phyloP scores from a whole-genome alignment of 2,113 vertebrate genomes.

The Heliornis fulica region DNA sequence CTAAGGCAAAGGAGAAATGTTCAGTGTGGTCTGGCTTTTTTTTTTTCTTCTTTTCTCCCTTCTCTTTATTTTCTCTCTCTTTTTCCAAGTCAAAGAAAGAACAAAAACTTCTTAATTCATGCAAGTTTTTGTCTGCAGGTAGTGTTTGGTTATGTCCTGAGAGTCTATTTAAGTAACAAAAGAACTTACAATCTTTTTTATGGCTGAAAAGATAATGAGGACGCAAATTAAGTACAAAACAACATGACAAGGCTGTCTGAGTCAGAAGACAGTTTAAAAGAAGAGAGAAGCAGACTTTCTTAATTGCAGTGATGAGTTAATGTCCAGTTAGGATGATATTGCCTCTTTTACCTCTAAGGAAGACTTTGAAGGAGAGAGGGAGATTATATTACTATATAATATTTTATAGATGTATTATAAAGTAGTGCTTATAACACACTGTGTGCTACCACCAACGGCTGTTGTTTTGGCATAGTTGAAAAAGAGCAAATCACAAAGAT shows the following conservation, averaged over 20 bases:
- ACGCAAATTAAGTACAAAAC: conserved; percentile 12
- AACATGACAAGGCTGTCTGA: neutral
- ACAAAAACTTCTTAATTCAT: neutral
- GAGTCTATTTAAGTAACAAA: neutral
- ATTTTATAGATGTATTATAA: neutral
- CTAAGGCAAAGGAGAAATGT: neutral
- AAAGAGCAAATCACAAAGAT: neutral
- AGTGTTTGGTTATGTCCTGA: neutral
- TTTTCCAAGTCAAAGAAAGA: neutral
- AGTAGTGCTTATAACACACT: neutral
- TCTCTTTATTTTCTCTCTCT: too few relatives aligned
- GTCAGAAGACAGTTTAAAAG: neutral
- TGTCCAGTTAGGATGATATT: neutral
- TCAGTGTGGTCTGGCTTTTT: neutral
- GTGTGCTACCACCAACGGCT: neutral
- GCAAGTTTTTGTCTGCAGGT: neutral
- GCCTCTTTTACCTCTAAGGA: neutral
- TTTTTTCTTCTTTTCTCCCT: neutral
- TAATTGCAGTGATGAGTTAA: neutral
- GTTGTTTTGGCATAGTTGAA: neutral
- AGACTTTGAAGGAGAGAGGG: neutral
- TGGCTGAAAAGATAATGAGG: neutral
- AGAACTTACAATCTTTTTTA: neutral
- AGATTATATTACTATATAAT: neutral
- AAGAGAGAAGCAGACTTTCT: neutral